phyloP scores from a whole-genome alignment of 1,140 invertebrate species.

The Trachelipus rathkii region DNA sequence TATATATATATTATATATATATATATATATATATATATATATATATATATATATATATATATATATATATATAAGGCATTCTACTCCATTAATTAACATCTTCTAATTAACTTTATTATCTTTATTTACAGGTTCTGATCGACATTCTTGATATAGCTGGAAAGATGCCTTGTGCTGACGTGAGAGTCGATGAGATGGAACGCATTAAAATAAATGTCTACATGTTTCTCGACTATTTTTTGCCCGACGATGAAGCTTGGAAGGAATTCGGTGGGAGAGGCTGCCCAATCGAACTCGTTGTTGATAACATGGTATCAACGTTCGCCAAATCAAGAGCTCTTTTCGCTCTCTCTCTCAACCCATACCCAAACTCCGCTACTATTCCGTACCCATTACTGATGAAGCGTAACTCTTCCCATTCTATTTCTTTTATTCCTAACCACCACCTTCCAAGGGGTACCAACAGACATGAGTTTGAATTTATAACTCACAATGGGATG shows the following conservation, averaged over 20 bases:
- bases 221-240: conserved; percentile 41
- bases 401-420: no score
- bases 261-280: conserved; percentile 38
- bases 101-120: not conserved
- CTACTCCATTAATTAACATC: not conserved
- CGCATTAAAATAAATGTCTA: conserved; percentile 43
- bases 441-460: no score
- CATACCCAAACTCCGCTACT: no score
- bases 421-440: no score
- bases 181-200: conserved; percentile 35
- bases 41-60: conserved; percentile 15
- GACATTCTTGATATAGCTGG: conserved; percentile 42
- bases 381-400: no score
- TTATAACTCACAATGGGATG: no score
- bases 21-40: not conserved
- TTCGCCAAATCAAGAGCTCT: not conserved
- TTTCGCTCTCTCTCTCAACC: no score
- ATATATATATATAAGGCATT: not conserved
- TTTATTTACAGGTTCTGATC: conserved; percentile 37
- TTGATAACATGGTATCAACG: conserved; percentile 36
- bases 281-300: conserved; percentile 40
- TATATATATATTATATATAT: not conserved
- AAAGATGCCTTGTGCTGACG: conserved; percentile 43
- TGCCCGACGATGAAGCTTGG: conserved; percentile 40
- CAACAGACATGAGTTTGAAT: no score